phyloP scores from a whole-genome alignment of 2,797 vertebrate genomes.

The Tadarida brasiliensis region DNA sequence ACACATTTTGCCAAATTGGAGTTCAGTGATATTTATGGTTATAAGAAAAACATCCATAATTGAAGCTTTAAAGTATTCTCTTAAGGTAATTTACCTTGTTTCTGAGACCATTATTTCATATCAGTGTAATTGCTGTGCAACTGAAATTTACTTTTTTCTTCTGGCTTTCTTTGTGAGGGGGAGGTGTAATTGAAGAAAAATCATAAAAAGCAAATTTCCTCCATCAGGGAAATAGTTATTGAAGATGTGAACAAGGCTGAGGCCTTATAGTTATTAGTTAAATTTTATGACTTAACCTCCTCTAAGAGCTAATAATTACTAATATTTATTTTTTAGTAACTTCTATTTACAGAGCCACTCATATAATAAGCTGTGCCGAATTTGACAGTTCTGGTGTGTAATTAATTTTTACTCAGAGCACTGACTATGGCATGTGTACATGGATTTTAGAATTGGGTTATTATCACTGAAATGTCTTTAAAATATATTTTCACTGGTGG shows the following conservation, averaged over 20 bases:
- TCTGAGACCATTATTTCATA: constrained; percentile 31
- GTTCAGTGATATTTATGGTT: constrained; percentile 24
- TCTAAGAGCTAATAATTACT: constrained; percentile 74
- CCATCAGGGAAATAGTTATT: constrained; percentile 32
- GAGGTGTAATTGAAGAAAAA: background rate
- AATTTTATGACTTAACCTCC: constrained; percentile 58
- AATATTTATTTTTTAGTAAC: constrained; percentile 65
- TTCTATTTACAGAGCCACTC: constrained; percentile 68
- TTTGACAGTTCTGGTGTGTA: constrained; percentile 70
- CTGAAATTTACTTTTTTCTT: constrained; percentile 63
- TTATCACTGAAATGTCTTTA: constrained; percentile 62
- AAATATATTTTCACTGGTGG: constrained; percentile 53
- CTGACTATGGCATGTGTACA: constrained; percentile 54
- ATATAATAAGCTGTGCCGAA: constrained; percentile 62
- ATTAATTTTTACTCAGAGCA: constrained; percentile 66
- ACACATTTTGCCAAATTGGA: constrained; percentile 64
- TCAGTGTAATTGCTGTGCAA: constrained; percentile 42
- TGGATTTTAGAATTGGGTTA: constrained; percentile 64
- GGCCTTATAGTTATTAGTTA: constrained; percentile 40
- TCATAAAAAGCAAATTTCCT: constrained; percentile 25
- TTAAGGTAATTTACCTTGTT: constrained; percentile 66
- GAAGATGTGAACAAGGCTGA: constrained; percentile 41
- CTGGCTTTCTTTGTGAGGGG: constrained; percentile 1
- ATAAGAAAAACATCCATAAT: constrained; percentile 57
- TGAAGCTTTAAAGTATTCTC: constrained; percentile 48